A percentile compares a stretch with the other conserved stretches of the same genome.
phyloP scores from a whole-genome alignment of 2,113 vertebrate species.

The Atrichornis clamosus region DNA sequence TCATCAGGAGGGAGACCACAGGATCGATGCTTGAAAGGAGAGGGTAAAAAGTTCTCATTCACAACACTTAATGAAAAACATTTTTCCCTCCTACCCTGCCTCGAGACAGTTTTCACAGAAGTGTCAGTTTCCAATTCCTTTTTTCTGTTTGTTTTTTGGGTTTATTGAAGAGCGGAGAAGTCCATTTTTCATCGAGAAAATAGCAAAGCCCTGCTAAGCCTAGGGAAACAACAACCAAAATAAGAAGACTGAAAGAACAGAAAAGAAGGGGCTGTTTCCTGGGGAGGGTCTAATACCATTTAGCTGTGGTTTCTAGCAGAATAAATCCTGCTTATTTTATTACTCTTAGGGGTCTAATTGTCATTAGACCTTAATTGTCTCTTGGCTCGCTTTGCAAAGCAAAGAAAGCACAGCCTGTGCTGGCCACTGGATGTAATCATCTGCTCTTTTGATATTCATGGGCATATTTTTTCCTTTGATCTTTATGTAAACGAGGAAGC shows the following conservation, averaged over 20 bases:
- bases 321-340: neutral
- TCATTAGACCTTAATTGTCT: neutral
- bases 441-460: constrained; percentile 20
- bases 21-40: neutral
- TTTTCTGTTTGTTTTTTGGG: neutral
- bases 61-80: neutral
- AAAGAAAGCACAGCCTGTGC: neutral
- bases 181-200: neutral
- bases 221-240: neutral
- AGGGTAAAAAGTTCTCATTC: neutral
- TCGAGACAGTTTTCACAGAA: neutral
- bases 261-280: neutral
- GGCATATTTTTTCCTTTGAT: neutral
- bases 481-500: neutral
- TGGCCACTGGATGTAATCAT: neutral
- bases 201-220: neutral
- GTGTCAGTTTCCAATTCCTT: neutral
- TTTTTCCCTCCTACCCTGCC: neutral
- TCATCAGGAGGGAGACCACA: neutral
- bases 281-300: neutral
- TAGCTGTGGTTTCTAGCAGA: neutral
- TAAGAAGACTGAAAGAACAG: neutral
- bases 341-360: neutral
- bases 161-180: neutral
- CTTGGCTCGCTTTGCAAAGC: neutral